Base-by-base conservation (phyloP, 2,797 vertebrate species). In the Bufotes viridis region DNA sequence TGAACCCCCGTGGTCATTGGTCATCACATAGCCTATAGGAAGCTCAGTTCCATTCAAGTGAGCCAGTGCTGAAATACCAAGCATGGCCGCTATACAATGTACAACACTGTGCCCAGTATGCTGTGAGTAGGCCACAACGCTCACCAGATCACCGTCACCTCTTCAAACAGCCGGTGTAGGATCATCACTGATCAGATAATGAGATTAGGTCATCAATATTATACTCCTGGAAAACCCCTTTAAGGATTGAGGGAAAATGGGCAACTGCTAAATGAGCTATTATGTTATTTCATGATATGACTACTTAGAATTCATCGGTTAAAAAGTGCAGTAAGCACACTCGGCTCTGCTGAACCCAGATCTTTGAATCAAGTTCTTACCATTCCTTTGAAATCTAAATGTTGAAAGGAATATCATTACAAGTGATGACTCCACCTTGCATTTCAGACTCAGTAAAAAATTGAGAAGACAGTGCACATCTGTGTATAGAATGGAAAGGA, bases 391-490 rank as follows among this genome's bases (percentile, higher is more conserved):
- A 51, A 76, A 53, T 49, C 17, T 34, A 49, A 34, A 49, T 49
- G 34, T 11, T 74, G 42, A 74, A 49, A 49, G 15, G 10, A 53
- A 53, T 14, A 76, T 20, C 5, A 76, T 76, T 76, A 53, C 20
- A 76, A 76, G 49, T 76, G 74, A n/a, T 12, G 49, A 76, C 74
- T 53, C 74, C 49, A 53, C 49, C 42, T 42, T 76, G 74, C 49
- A 4, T 76, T 14, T 76, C 20, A 76, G 9, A 22, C 49, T 14
- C 42, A 51, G 10, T 22, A 51, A 75, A 9, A 22, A 22, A 76
- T 76, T 76, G 49, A 53, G 20, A 51, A 76, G 74, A 76, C 72
- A 49, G 72, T 49, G 22, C 18, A 75, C 26, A 42, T 34, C 69
- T 72, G 29, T 72, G 29, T 42, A 14, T 22, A 29, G 72, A 75